A percentile compares a stretch with the other conserved stretches of the same genome.
Conservation (phyloP, 2,113 vertebrate genomes). For the Catharus minimus region DNA sequence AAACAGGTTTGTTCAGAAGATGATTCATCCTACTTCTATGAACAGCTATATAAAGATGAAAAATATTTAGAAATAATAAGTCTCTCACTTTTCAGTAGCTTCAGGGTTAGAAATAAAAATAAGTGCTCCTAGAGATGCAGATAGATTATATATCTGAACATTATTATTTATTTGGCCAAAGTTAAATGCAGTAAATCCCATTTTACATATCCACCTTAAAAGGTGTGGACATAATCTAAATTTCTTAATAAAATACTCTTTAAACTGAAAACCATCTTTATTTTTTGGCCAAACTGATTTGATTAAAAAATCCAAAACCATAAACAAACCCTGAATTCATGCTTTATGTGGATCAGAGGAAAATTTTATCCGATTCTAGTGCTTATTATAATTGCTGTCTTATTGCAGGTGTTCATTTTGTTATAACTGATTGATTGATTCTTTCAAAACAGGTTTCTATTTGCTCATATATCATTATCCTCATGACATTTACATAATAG, state of each 20-base stretch:
- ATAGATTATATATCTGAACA: background rate
- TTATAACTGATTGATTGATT: background rate
- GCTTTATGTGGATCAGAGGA: background rate
- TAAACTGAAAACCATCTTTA: background rate
- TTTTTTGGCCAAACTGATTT: background rate
- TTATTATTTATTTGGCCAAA: background rate
- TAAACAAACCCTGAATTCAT: background rate
- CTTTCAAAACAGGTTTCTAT: background rate
- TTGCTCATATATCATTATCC: background rate
- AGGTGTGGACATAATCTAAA: background rate
- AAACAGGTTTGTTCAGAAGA: background rate
- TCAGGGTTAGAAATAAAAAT: background rate
- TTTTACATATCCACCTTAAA: background rate
- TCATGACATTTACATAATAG: background rate
- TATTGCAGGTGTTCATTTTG: background rate
- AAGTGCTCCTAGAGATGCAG: background rate
- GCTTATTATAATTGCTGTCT: background rate
- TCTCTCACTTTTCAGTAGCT: background rate
- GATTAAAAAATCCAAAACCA: background rate
- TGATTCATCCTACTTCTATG: background rate
- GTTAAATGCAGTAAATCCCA: background rate
- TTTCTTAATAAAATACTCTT: background rate
- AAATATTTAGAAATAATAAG: background rate
- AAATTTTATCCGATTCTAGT: background rate
- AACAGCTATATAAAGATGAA: background rate